phyloP scores from a whole-genome alignment of 2,113 vertebrate species.

The Upupa epops region DNA sequence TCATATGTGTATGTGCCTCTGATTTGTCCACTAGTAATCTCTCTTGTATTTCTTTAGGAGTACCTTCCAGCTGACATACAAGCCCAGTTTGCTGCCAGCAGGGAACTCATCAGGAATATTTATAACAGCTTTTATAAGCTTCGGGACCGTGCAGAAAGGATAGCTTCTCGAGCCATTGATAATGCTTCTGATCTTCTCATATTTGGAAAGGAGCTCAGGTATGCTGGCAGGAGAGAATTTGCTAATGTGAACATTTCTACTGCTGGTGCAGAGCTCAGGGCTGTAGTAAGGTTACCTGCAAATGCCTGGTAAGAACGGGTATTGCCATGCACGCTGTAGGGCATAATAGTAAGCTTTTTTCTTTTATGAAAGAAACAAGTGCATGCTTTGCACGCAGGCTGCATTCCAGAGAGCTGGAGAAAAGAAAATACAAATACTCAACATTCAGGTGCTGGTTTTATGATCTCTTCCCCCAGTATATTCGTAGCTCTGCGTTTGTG shows the following conservation, averaged over 20 bases:
- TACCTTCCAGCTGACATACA: slow-evolving; percentile 94
- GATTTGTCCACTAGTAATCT: neutral
- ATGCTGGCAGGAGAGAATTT: neutral
- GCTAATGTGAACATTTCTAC: accelerated
- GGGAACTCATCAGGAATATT: slow-evolving; percentile 92
- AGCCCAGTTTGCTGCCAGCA: slow-evolving; percentile 87
- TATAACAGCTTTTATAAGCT: slow-evolving; percentile 93
- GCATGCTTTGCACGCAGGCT: neutral
- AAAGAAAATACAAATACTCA: neutral
- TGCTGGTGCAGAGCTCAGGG: neutral
- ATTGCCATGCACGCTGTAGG: neutral
- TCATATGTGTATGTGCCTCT: neutral
- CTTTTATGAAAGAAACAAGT: neutral
- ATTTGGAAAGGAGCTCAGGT: slow-evolving; percentile 95
- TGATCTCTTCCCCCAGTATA: neutral
- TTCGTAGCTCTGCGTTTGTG: neutral
- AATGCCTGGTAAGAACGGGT: neutral
- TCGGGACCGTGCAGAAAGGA: slow-evolving; percentile 88
- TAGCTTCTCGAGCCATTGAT: slow-evolving; percentile 88
- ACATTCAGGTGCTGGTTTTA: neutral
- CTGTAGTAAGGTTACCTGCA: neutral
- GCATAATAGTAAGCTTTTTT: neutral
- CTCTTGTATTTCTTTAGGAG: slow-evolving; percentile 76
- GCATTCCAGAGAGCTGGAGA: neutral
- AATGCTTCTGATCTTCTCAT: slow-evolving; percentile 90